Evolutionary conservation across 2,888 invertebrate species (phyloP).

Genomic region (Scaptodrosophila latifasciaeformis): DNA sequence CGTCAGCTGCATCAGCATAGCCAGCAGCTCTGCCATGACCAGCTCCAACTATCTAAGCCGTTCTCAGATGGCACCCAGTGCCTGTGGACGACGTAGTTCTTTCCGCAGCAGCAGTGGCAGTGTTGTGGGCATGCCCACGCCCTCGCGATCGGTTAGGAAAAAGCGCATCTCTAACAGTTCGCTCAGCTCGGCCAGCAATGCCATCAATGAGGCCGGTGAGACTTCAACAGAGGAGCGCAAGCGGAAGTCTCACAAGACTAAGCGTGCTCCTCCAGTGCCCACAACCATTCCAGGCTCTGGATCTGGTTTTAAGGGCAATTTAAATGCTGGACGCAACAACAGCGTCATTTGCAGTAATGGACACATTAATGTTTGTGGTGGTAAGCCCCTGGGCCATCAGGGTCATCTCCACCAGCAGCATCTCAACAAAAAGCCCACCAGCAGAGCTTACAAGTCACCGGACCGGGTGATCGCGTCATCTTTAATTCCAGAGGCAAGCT

Average conservation of each 20-base stretch:
- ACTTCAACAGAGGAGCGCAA: constrained; percentile 77
- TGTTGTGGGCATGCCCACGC: constrained; percentile 67
- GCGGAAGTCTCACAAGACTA: constrained; percentile 78
- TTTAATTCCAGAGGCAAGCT: constrained; percentile 6
- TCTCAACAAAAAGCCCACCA: constrained; percentile 41
- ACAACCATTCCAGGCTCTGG: constrained; percentile 36
- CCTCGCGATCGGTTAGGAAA: constrained; percentile 84
- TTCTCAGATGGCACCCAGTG: constrained; percentile 53
- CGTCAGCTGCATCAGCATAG: constrained; percentile 85
- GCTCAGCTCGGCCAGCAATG: constrained; percentile 79
- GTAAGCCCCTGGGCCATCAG: constrained; percentile 27
- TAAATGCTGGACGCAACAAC: constrained; percentile 21
- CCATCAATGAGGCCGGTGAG: constrained; percentile 75
- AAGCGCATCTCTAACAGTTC: constrained; percentile 82
- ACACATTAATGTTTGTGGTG: constrained; percentile 33
- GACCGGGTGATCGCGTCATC: constrained; percentile 15
- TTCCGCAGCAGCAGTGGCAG: constrained; percentile 59
- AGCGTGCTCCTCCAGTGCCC: constrained; percentile 77
- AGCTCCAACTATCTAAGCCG: constrained; percentile 70
- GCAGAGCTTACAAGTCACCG: constrained; percentile 39
- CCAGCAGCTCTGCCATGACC: constrained; percentile 78
- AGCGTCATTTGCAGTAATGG: constrained; percentile 53
- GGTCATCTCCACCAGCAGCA: constrained; percentile 23
- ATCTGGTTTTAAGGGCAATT: constrained; percentile 16
- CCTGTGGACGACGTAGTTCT: constrained; percentile 67